A percentile compares a stretch with the other conserved stretches of the same genome.
These are phyloP conservation scores for Pterobdella sp. DNA, from an alignment of 2,888 invertebrate species.

Conservation along the genomic window DNA sequence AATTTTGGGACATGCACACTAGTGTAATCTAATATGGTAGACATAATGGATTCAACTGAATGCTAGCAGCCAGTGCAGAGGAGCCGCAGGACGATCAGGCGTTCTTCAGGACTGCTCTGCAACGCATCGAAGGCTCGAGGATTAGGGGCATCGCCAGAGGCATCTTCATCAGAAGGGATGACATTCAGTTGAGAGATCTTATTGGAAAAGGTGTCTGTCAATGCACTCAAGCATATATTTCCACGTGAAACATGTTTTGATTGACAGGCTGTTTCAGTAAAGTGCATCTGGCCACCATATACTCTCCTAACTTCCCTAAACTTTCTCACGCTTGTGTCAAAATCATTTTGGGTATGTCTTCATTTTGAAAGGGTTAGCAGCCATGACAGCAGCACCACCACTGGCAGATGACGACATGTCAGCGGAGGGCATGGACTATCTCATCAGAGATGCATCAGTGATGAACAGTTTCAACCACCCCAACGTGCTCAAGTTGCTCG, in stretches of 20 bases:
- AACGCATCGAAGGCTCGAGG: conserved; percentile 42
- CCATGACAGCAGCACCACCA: not conserved
- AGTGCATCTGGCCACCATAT: conserved; percentile 23
- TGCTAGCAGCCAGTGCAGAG: too few species aligned
- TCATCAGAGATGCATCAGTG: conserved; percentile 54
- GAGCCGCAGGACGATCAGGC: conserved; percentile 23
- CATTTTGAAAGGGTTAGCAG: not conserved
- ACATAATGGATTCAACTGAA: too few species aligned
- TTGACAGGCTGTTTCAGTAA: conserved; percentile 18
- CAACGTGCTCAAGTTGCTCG: conserved; percentile 54
- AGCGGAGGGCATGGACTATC: conserved; percentile 41
- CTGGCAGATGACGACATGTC: conserved; percentile 41
- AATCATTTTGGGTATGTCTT: conserved; percentile 15
- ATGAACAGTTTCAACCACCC: conserved; percentile 56
- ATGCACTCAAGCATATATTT: not conserved
- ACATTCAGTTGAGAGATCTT: conserved; percentile 47
- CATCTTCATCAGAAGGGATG: conserved; percentile 45
- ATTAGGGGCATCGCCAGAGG: conserved; percentile 41
- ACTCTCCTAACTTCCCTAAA: not conserved
- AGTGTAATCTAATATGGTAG: too few species aligned
- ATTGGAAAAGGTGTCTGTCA: conserved; percentile 50
- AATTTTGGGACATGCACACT: too few species aligned
- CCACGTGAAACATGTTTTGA: not conserved
- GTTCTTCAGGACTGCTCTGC: conserved; percentile 37
- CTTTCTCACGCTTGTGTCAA: conserved; percentile 15